Evolutionary conservation across 2,888 invertebrate genomes (phyloP), one percentile per base, ranked within the genome.

Genomic region (Globia sparganii): DNA sequence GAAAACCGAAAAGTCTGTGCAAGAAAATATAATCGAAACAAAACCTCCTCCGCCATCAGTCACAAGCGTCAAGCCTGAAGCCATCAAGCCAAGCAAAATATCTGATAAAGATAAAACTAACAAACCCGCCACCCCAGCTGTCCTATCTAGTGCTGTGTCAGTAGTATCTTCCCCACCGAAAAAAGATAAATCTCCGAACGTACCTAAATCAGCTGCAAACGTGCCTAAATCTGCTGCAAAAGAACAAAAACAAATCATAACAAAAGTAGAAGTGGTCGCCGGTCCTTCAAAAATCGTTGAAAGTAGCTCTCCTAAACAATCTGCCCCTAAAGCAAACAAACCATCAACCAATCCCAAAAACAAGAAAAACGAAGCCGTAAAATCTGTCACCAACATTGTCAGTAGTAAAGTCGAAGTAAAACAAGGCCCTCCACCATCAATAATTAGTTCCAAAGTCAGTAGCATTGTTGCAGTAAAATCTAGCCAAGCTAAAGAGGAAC

Each of bases 381-480:
- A 96, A 89, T 95, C 94, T 85, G 92, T 95, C 15, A 94, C 95
- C 3, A 95, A 93, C 81, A 81, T 96, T 61, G 93, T 96, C 2
- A 96, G 95, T 77, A 96, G 96, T 84, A 97, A 97, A 91, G 95
- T 96, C 58, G 97, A 97, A 93, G 93, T 97, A 46, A 97, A 97
- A 87, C 95, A 97, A 91, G 95, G 92, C 37, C 91, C 94, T 46
- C 90, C 94, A 37, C 91, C 92, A 11, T 91, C 94, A 9, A 88
- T 93, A 43, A 87, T 94, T n/a, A 93, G 90, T 82, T 92, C 95
- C 5, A 96, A 97, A 87, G 88, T 97, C 62, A 97, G 97, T 46
- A 97, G 97, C 85, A 93, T 97, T 67, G 96, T 97, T 61, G 97
- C 97, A 93, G 93, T 97, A 37, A 96, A 96, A 87, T 95, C 97